Conservation (phyloP, 1,140 invertebrate genomes). For the Meloidogyne floridensis region DNA sequence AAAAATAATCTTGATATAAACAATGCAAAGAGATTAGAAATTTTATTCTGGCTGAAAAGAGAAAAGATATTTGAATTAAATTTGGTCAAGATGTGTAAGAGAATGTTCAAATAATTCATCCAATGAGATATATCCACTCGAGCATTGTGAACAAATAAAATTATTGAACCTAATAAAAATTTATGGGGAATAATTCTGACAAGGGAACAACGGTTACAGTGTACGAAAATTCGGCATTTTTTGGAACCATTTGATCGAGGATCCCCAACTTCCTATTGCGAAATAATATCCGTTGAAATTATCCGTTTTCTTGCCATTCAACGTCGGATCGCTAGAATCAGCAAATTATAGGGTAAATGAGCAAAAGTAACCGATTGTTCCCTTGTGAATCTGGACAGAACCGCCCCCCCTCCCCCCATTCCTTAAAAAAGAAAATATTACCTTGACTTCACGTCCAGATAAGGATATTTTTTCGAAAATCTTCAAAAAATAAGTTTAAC, state of each 20-base stretch:
- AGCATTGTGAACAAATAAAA: slow-evolving; percentile 18
- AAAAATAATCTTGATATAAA: neutral
- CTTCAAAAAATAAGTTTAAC: neutral
- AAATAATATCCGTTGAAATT: too few species aligned
- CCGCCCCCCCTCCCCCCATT: too few species aligned
- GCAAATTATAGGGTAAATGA: too few species aligned
- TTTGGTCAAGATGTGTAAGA: neutral
- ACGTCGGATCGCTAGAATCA: too few species aligned
- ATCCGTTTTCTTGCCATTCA: too few species aligned
- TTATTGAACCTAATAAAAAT: neutral
- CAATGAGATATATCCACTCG: neutral
- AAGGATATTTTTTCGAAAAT: neutral
- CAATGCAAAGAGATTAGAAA: neutral
- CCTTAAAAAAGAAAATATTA: neutral
- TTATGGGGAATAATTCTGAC: neutral
- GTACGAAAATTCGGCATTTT: too few species aligned
- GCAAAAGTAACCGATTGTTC: too few species aligned
- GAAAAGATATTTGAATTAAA: too few species aligned
- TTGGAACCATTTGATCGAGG: too few species aligned
- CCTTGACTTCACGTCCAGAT: slow-evolving; percentile 11
- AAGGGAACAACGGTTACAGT: too few species aligned
- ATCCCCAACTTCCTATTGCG: too few species aligned
- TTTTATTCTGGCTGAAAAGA: neutral
- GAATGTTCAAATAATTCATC: slow-evolving; percentile 11
- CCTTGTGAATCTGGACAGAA: too few species aligned